Conservation (phyloP, 2,113 vertebrate genomes). For the Trematomus loennbergii region DNA sequence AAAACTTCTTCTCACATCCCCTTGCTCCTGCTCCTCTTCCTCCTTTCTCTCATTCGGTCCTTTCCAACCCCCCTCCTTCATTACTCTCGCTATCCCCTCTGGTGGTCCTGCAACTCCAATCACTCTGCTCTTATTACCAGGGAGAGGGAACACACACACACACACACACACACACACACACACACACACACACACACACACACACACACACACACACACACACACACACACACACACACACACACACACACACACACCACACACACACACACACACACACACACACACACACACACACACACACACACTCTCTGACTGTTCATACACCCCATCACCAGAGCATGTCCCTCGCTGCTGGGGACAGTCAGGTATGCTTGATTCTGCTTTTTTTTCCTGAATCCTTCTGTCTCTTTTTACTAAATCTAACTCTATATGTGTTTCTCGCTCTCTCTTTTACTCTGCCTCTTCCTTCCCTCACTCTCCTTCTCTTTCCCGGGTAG, state of each 20-base stretch:
- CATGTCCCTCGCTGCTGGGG: constrained; percentile 53
- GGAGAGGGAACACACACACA: constrained; percentile 31
- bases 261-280: too few species aligned
- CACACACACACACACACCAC: too few species aligned
- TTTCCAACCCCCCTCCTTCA: constrained; percentile 56
- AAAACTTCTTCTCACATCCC: constrained; percentile 64
- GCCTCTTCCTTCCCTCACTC: constrained; percentile 49
- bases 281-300: too few species aligned
- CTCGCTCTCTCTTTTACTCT: constrained; percentile 40
- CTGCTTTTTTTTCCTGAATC: constrained; percentile 32
- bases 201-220: constrained; percentile 15
- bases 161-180: constrained; percentile 25
- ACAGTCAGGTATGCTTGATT: constrained; percentile 47
- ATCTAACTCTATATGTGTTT: constrained; percentile 31
- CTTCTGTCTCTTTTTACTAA: constrained; percentile 38
- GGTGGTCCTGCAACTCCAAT: constrained; percentile 70
- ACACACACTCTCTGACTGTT: constrained; percentile 25
- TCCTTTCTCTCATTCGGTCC: constrained; percentile 53
- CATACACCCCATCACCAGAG: constrained; percentile 54
- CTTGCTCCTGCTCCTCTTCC: constrained; percentile 26
- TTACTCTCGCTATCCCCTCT: constrained; percentile 63
- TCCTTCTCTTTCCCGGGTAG: constrained; percentile 44
- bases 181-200: constrained; percentile 18
- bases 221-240: too few species aligned
- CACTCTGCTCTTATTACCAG: constrained; percentile 67